These are phyloP conservation scores for Stomatorhinus walkeri DNA, from an alignment of 2,797 vertebrate genomes.

Conservation along the genomic window DNA sequence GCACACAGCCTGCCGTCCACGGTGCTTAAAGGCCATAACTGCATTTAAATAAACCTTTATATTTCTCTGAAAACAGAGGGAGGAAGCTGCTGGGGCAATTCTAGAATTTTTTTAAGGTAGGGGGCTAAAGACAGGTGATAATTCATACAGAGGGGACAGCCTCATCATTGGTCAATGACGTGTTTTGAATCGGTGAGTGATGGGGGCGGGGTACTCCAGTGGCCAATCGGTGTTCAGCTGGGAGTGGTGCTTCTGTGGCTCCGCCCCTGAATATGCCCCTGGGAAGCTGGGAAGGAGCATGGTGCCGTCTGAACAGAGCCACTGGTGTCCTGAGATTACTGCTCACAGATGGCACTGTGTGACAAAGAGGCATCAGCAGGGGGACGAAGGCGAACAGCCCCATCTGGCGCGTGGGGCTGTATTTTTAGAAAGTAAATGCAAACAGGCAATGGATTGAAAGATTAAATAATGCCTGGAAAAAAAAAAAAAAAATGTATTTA, in stretches of 20 bases:
- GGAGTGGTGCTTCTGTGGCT: background rate
- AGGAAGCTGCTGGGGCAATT: background rate
- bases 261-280: background rate
- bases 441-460: conserved; percentile 9
- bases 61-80: background rate
- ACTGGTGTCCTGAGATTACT: background rate
- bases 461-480: conserved; percentile 16
- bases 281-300: background rate
- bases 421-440: conserved; percentile 25
- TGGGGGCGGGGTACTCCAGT: background rate
- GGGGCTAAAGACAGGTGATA: background rate
- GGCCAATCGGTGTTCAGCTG: background rate
- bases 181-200: background rate
- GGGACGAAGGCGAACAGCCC: background rate
- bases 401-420: background rate
- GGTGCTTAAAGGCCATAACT: background rate
- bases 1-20: background rate
- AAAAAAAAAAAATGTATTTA: background rate
- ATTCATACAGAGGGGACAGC: background rate
- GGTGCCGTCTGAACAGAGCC: background rate
- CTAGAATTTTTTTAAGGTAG: background rate
- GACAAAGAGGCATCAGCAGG: background rate
- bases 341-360: background rate
- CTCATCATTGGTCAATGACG: background rate
- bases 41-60: background rate